Evolutionary conservation across 2,113 vertebrate genomes (phyloP).

Genomic region (Planiliza haematocheilus): DNA sequence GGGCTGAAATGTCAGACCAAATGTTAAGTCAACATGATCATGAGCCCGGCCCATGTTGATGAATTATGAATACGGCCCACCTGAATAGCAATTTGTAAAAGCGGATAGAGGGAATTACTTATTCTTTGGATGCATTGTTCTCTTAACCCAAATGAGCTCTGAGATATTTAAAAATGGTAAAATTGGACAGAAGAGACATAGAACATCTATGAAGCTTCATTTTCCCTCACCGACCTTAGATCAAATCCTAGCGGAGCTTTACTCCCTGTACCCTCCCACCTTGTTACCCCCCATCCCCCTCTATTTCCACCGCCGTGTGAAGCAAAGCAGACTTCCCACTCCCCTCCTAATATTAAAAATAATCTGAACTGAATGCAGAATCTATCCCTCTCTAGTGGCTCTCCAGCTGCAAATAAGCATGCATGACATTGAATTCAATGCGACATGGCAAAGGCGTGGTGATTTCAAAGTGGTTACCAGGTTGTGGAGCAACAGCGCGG

Average conservation of each 20-base stretch:
- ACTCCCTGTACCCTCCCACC: constrained; percentile 24
- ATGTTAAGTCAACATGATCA: constrained; percentile 83
- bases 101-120: constrained; percentile 16
- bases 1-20: constrained; percentile 82
- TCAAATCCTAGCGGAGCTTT: constrained; percentile 44
- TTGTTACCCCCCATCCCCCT: constrained; percentile 8
- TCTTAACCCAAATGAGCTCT: constrained; percentile 13
- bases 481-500: constrained; percentile 34
- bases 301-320: constrained; percentile 50
- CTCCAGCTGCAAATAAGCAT: constrained; percentile 29
- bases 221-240: constrained; percentile 46
- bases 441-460: constrained; percentile 14
- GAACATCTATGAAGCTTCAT: constrained; percentile 40
- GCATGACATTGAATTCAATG: constrained; percentile 25
- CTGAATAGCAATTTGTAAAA: constrained; percentile 60
- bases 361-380: constrained; percentile 29
- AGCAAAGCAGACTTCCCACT: constrained; percentile 48
- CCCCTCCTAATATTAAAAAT: constrained; percentile 33
- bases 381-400: constrained; percentile 6
- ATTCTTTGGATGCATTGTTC: constrained; percentile 2
- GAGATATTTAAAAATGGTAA: constrained; percentile 29
- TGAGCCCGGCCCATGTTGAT: constrained; percentile 70
- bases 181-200: constrained; percentile 36
- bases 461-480: constrained; percentile 43
- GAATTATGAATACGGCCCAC: constrained; percentile 76